Evolutionary conservation across 2,888 invertebrate species (phyloP).

Genomic region (Eustalomyia histrio): DNA sequence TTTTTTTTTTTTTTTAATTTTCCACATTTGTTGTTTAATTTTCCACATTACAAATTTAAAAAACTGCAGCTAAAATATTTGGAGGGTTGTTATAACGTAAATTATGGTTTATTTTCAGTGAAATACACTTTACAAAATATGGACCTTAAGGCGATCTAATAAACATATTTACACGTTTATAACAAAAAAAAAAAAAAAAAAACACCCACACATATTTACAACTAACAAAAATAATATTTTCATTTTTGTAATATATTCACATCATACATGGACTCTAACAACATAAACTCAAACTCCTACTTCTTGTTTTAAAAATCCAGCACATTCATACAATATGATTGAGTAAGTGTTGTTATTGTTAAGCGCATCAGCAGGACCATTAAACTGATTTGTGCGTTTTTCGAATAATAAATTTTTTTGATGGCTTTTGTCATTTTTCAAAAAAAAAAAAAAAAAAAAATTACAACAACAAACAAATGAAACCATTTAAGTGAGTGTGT

Average conservation of each 20-base stretch:
- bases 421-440: slow-evolving; percentile 52
- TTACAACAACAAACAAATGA: slow-evolving; percentile 25
- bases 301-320: not conserved
- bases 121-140: too few relatives aligned
- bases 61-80: too few relatives aligned
- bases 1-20: too few relatives aligned
- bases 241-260: slow-evolving; percentile 28
- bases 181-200: too few relatives aligned
- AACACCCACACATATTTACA: not conserved
- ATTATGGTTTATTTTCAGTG: too few relatives aligned
- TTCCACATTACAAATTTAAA: too few relatives aligned
- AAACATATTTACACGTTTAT: not conserved
- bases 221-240: slow-evolving; percentile 25
- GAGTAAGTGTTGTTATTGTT: slow-evolving; percentile 55
- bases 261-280: not conserved
- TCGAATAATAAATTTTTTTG: slow-evolving; percentile 63
- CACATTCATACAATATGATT: slow-evolving; percentile 33
- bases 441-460: not conserved
- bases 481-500: slow-evolving; percentile 15
- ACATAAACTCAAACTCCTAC: not conserved
- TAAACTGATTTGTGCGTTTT: slow-evolving; percentile 66
- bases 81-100: too few relatives aligned
- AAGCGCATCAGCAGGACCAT: slow-evolving; percentile 59
- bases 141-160: too few relatives aligned
- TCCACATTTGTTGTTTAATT: too few relatives aligned